Evolutionary conservation across 2,888 invertebrate species (phyloP).

Genomic region (Acanthosepion lycidas): DNA sequence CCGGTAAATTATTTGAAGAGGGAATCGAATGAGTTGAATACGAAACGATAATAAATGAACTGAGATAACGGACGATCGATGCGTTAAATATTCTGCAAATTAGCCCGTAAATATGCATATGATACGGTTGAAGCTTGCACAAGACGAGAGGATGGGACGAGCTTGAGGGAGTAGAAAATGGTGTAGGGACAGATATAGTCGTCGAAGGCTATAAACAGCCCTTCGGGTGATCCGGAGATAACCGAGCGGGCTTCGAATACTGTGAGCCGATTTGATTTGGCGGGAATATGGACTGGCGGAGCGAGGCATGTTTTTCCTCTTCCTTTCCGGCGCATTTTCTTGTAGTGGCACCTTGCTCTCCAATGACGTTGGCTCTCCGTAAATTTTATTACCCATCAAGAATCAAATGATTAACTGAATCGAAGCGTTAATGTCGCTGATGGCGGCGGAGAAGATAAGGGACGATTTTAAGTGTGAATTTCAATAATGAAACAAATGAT

Average conservation of each 20-base stretch:
- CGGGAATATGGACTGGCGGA: not conserved
- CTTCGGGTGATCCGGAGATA: not conserved
- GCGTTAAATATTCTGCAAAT: slow-evolving; percentile 33
- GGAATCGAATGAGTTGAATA: slow-evolving; percentile 13
- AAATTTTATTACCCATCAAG: slow-evolving; percentile 33
- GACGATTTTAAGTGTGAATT: slow-evolving; percentile 11
- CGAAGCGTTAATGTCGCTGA: not conserved
- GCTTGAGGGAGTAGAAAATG: not conserved
- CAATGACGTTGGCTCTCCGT: not conserved
- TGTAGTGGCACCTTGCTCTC: slow-evolving; percentile 20
- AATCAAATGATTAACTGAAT: slow-evolving; percentile 8
- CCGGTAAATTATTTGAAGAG: not conserved
- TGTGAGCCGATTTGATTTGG: not conserved
- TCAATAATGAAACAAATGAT: slow-evolving; percentile 14
- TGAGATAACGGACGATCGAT: slow-evolving; percentile 4
- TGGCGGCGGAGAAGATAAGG: not conserved
- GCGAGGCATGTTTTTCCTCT: not conserved
- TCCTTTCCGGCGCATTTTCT: not conserved
- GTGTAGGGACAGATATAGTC: not conserved
- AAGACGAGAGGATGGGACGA: not conserved
- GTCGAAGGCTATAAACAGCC: not conserved
- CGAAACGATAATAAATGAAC: not conserved
- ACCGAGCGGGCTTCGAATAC: not conserved
- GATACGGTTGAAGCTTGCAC: not conserved
- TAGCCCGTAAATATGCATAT: not conserved